Evolutionary conservation across 1,140 invertebrate genomes (phyloP).

Genomic region (Mactra quadrangularis): DNA sequence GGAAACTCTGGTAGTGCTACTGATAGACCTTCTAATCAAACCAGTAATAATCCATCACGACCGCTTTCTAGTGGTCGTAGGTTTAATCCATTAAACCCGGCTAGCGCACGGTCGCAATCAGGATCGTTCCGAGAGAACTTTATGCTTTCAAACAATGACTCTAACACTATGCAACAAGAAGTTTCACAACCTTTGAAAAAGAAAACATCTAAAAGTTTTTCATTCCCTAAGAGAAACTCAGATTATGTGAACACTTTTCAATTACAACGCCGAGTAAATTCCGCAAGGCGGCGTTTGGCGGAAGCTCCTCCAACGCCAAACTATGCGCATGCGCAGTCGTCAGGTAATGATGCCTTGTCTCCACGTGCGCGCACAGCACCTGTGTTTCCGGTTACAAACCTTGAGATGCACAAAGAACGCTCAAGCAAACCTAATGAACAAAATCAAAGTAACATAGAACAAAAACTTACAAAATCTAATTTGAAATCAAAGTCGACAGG

Average conservation of each 20-base stretch:
- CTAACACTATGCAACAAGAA: constrained; percentile 3
- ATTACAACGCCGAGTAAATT: constrained; percentile 69
- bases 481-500: constrained; percentile 19
- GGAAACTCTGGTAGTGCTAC: constrained; percentile 13
- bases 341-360: constrained; percentile 4
- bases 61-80: constrained; percentile 34
- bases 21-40: constrained; percentile 11
- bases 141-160: constrained; percentile 27
- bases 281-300: constrained; percentile 63
- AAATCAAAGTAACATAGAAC: neutral
- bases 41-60: neutral
- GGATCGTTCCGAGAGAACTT: constrained; percentile 12
- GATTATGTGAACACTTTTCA: constrained; percentile 69
- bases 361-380: constrained; percentile 57
- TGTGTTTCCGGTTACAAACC: constrained; percentile 48
- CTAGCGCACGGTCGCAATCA: constrained; percentile 7
- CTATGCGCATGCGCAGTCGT: neutral
- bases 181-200: neutral
- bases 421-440: constrained; percentile 16
- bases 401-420: constrained; percentile 4
- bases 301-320: constrained; percentile 30
- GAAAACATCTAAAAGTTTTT: constrained; percentile 11
- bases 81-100: constrained; percentile 31
- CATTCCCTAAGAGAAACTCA: constrained; percentile 69
- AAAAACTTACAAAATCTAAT: neutral